Evolutionary conservation across 2,797 vertebrate species (phyloP).

Genomic region (Gymnoscopelus braueri): DNA sequence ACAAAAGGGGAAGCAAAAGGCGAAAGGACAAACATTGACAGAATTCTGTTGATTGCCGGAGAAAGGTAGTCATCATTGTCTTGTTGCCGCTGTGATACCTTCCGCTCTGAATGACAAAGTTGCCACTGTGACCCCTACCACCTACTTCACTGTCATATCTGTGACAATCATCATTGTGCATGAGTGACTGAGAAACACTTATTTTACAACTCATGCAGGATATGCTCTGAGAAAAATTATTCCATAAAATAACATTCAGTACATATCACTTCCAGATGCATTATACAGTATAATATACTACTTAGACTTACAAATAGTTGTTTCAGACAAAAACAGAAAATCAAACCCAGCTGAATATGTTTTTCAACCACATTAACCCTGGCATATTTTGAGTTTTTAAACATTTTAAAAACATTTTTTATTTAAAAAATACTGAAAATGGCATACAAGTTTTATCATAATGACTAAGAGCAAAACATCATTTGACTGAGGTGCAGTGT

Average conservation of each 20-base stretch:
- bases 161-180: background rate
- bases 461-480: no score
- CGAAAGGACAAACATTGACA: constrained; percentile 22
- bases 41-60: constrained; percentile 22
- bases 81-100: constrained; percentile 30
- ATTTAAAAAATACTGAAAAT: no score
- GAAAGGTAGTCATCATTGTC: constrained; percentile 26
- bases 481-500: no score
- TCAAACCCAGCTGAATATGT: no score
- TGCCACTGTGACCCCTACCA: constrained; percentile 10
- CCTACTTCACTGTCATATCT: constrained; percentile 23
- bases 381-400: no score
- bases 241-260: background rate
- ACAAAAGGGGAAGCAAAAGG: constrained; percentile 14
- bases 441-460: no score
- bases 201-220: constrained; percentile 10
- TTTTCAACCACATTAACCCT: no score
- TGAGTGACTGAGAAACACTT: constrained; percentile 5
- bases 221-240: constrained; percentile 6
- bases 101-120: constrained; percentile 43
- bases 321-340: no score
- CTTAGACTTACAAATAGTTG: no score
- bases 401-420: no score
- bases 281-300: no score
- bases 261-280: no score